A percentile compares a stretch with the other conserved stretches of the same genome.
These are phyloP conservation scores for Collichthys lucidus DNA, from an alignment of 2,113 vertebrate genomes.

Conservation along the genomic window DNA sequence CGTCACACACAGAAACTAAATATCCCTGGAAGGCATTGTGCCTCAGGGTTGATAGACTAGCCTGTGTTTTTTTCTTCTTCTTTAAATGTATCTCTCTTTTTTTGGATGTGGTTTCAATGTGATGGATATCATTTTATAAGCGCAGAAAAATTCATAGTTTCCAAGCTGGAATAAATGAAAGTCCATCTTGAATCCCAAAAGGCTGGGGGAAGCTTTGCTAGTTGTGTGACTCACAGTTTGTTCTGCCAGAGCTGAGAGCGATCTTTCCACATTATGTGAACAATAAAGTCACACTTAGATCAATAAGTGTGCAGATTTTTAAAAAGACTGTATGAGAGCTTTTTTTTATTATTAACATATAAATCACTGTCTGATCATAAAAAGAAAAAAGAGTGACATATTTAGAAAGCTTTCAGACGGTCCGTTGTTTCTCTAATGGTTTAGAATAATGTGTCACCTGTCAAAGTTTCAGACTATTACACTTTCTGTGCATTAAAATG, in stretches of 20 bases:
- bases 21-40: slow-evolving; percentile 28
- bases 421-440: slow-evolving; percentile 18
- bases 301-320: slow-evolving; percentile 9
- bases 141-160: slow-evolving; percentile 22
- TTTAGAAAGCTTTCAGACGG: slow-evolving; percentile 29
- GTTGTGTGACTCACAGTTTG: slow-evolving; percentile 53
- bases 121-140: background rate
- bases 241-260: slow-evolving; percentile 46
- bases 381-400: slow-evolving; percentile 1
- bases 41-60: slow-evolving; percentile 35
- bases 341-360: slow-evolving; percentile 24
- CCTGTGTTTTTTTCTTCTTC: background rate
- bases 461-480: slow-evolving; percentile 8
- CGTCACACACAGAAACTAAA: slow-evolving; percentile 50
- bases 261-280: slow-evolving; percentile 27
- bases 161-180: slow-evolving; percentile 8
- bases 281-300: slow-evolving; percentile 22
- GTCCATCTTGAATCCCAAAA: slow-evolving; percentile 30
- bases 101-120: slow-evolving; percentile 15
- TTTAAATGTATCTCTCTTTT: slow-evolving; percentile 9
- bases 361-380: slow-evolving; percentile 11
- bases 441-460: slow-evolving; percentile 3
- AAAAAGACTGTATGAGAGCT: slow-evolving; percentile 14
- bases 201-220: slow-evolving; percentile 18
- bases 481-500: slow-evolving; percentile 30